These are phyloP conservation scores for Tillus elongatus DNA, from an alignment of 2,888 invertebrate genomes.

Conservation along the genomic window DNA sequence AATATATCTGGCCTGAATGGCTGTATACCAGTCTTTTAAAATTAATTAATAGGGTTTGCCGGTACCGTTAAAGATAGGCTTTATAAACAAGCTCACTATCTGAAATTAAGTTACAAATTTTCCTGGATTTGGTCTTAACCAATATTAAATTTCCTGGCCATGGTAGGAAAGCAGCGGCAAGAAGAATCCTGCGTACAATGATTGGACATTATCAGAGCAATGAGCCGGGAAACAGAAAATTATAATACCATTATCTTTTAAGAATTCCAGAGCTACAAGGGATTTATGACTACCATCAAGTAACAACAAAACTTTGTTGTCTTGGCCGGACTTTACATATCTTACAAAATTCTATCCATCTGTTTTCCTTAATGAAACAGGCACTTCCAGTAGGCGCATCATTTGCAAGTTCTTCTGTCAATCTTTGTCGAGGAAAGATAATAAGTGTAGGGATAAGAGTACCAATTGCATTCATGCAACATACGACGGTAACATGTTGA, in stretches of 20 bases:
- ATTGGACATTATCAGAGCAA: too few species aligned
- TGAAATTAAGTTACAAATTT: constrained; percentile 8
- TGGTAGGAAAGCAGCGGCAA: too few species aligned
- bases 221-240: too few species aligned
- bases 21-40: constrained; percentile 16
- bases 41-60: constrained; percentile 14
- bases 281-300: constrained; percentile 24
- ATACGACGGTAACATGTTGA: too few species aligned
- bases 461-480: constrained; percentile 31
- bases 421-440: constrained; percentile 33
- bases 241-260: too few species aligned
- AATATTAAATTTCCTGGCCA: too few species aligned
- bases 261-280: too few species aligned
- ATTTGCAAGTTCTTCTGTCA: constrained; percentile 26
- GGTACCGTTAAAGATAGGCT: constrained; percentile 11
- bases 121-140: too few species aligned
- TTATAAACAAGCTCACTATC: constrained; percentile 8
- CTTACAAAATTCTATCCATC: constrained; percentile 31
- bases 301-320: constrained; percentile 26
- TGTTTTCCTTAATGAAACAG: constrained; percentile 26
- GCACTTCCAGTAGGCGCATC: constrained; percentile 32
- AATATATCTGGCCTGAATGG: constrained; percentile 20
- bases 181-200: too few species aligned
- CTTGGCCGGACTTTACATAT: constrained; percentile 23
- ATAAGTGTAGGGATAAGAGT: constrained; percentile 33